phyloP scores from a whole-genome alignment of 2,888 invertebrate species.

The Cheilosia variabilis region DNA sequence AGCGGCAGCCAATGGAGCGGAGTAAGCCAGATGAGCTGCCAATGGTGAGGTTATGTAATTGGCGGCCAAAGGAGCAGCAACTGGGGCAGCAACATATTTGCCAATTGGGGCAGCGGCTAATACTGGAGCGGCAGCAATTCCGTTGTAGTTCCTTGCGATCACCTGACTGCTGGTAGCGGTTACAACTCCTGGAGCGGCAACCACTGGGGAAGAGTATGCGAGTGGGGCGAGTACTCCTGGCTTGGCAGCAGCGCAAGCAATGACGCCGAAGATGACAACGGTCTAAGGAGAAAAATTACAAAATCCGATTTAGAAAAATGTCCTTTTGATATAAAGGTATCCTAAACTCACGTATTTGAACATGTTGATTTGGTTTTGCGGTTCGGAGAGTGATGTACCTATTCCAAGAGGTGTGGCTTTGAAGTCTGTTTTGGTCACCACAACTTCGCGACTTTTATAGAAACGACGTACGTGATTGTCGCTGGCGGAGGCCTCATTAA shows the following conservation, averaged over 20 bases:
- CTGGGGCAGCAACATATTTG: background rate
- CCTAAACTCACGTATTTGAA: slow-evolving; percentile 51
- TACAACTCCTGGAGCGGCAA: slow-evolving; percentile 46
- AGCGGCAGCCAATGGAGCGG: slow-evolving; percentile 49
- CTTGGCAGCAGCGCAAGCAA: slow-evolving; percentile 70
- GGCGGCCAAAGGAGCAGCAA: slow-evolving; percentile 9
- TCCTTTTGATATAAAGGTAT: background rate
- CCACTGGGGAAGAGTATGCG: slow-evolving; percentile 73
- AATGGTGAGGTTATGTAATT: slow-evolving; percentile 18
- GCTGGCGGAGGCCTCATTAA: background rate
- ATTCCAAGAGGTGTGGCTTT: slow-evolving; percentile 3
- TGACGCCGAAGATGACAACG: slow-evolving; percentile 55
- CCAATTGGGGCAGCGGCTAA: slow-evolving; percentile 47
- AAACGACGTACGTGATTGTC: too few species aligned
- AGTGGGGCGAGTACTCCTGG: slow-evolving; percentile 75
- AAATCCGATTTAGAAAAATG: background rate
- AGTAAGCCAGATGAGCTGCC: slow-evolving; percentile 29
- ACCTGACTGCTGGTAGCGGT: slow-evolving; percentile 65
- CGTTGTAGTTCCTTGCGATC: slow-evolving; percentile 80
- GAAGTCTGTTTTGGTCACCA: background rate
- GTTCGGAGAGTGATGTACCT: slow-evolving; percentile 6
- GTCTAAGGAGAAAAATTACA: slow-evolving; percentile 21
- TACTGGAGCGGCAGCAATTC: slow-evolving; percentile 82
- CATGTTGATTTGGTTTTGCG: slow-evolving; percentile 24
- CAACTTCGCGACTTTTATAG: slow-evolving; percentile 5